Conservation (phyloP, 2,888 invertebrate species). For the Callimorpha dominula region DNA sequence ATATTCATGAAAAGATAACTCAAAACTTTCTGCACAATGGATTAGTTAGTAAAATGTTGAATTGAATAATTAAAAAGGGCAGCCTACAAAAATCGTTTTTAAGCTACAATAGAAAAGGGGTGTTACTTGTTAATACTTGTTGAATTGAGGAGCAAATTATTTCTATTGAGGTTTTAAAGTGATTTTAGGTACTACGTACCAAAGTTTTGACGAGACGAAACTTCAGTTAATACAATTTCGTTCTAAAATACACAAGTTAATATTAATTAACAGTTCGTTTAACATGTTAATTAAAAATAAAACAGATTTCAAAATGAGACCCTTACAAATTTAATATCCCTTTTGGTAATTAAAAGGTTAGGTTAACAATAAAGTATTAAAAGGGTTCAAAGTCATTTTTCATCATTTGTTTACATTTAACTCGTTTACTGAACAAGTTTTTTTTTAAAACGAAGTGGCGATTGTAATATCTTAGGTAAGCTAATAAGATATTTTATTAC, state of each 20-base stretch:
- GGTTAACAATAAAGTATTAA: not conserved
- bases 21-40: not conserved
- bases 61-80: not conserved
- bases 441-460: no score
- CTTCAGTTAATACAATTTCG: not conserved
- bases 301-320: not conserved
- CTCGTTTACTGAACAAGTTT: no score
- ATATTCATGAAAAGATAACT: not conserved
- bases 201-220: not conserved
- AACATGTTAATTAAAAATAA: constrained; percentile 1
- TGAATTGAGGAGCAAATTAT: not conserved
- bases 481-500: no score
- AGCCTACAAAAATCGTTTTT: not conserved
- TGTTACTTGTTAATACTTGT: not conserved
- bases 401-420: not conserved
- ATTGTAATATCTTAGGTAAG: no score
- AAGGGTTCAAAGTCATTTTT: not conserved
- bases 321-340: constrained; percentile 1
- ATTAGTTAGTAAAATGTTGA: not conserved
- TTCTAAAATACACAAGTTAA: not conserved
- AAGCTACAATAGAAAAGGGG: not conserved
- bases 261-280: not conserved
- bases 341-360: constrained; percentile 4
- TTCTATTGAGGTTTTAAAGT: not conserved
- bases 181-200: constrained; percentile 3